phyloP scores from a whole-genome alignment of 2,888 invertebrate species.

The Dasysyrphus albostriatus region DNA sequence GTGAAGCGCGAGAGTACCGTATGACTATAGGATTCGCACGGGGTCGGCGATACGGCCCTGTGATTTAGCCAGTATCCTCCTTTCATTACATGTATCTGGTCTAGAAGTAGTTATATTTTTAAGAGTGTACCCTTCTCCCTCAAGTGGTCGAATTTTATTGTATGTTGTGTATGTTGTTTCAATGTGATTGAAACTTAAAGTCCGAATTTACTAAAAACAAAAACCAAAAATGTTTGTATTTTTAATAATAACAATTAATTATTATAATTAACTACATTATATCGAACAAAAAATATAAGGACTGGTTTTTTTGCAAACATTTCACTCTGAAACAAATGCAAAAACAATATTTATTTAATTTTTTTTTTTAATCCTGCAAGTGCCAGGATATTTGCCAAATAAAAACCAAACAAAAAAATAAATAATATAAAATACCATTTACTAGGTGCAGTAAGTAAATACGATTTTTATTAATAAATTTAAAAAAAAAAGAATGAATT shows the following conservation, averaged over 20 bases:
- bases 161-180: slow-evolving; percentile 37
- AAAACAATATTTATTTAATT: slow-evolving; percentile 15
- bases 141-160: slow-evolving; percentile 43
- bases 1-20: slow-evolving; percentile 87
- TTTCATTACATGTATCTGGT: slow-evolving; percentile 68
- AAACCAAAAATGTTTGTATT: slow-evolving; percentile 14
- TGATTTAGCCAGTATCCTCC: slow-evolving; percentile 78
- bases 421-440: slow-evolving; percentile 16
- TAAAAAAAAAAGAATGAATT: not conserved
- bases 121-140: slow-evolving; percentile 41
- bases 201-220: slow-evolving; percentile 51
- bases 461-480: slow-evolving; percentile 15
- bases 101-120: slow-evolving; percentile 56
- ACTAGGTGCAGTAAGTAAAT: slow-evolving; percentile 40
- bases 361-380: slow-evolving; percentile 34
- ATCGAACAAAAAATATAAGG: slow-evolving; percentile 25
- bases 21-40: slow-evolving; percentile 85
- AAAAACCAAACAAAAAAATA: not conserved
- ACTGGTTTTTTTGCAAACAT: slow-evolving; percentile 27
- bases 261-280: slow-evolving; percentile 21
- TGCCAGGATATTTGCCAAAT: slow-evolving; percentile 62
- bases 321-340: slow-evolving; percentile 40
- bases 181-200: slow-evolving; percentile 42
- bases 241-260: slow-evolving; percentile 26
- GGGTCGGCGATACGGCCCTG: slow-evolving; percentile 83